Evolutionary conservation across 2,797 vertebrate species (phyloP).

Genomic region (Hafferia zeledoni): DNA sequence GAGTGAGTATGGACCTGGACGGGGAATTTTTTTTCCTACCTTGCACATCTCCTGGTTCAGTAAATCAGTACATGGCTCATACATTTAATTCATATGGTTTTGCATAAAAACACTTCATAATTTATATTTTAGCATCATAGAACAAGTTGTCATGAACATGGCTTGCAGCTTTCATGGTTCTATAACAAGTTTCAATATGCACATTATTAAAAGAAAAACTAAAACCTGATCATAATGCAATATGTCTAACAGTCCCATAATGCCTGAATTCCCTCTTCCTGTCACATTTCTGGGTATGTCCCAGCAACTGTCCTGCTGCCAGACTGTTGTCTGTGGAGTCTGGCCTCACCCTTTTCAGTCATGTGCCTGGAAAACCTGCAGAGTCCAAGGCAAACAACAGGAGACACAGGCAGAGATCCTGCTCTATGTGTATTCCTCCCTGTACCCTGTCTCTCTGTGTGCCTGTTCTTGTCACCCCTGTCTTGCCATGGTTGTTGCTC

Average conservation of each 20-base stretch:
- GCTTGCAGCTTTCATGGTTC: background rate
- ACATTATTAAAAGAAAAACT: background rate
- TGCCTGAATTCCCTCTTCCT: background rate
- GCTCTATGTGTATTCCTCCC: background rate
- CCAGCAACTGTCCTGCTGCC: background rate
- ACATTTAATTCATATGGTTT: background rate
- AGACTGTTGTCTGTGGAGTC: background rate
- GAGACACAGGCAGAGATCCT: background rate
- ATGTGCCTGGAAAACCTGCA: background rate
- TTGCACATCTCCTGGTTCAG: background rate
- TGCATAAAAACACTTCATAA: background rate
- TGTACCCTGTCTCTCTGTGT: background rate
- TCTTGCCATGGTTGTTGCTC: background rate
- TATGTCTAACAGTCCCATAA: background rate
- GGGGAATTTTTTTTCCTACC: background rate
- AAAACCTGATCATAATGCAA: background rate
- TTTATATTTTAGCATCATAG: background rate
- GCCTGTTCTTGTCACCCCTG: background rate
- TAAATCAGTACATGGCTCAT: background rate
- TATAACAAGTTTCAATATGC: background rate
- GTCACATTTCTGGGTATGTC: background rate
- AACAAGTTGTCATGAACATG: background rate
- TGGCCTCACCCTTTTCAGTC: background rate
- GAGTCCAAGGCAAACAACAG: background rate
- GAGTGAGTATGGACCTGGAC: background rate